These are phyloP conservation scores for Cyrtorhinus lividipennis DNA, from an alignment of 1,140 invertebrate genomes.

Conservation along the genomic window DNA sequence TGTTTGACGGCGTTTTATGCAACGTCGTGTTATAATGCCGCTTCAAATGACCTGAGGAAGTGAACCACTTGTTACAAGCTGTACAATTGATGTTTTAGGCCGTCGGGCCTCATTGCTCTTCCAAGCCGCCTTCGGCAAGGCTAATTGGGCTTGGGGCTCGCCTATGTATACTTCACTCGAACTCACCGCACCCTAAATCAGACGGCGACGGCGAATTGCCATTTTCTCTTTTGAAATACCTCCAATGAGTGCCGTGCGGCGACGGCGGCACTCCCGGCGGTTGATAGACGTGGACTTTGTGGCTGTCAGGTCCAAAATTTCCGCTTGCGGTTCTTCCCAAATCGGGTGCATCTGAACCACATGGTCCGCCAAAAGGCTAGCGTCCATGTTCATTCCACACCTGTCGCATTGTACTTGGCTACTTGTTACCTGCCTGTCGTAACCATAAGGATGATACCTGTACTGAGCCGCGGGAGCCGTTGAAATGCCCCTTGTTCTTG, in stretches of 20 bases:
- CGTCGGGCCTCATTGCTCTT: conserved; percentile 74
- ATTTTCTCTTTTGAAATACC: conserved; percentile 20
- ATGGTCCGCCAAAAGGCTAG: conserved; percentile 52
- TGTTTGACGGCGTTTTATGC: conserved; percentile 78
- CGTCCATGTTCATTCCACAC: conserved; percentile 58
- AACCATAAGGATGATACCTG: conserved; percentile 18
- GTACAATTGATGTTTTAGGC: conserved; percentile 81
- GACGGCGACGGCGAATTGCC: conserved; percentile 19
- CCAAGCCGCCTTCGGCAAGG: conserved; percentile 43
- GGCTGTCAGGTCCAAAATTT: conserved; percentile 78
- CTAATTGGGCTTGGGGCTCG: conserved; percentile 35
- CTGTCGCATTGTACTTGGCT: conserved; percentile 62
- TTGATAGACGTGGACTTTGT: conserved; percentile 59
- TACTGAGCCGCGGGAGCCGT: conserved; percentile 14
- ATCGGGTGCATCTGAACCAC: conserved; percentile 43
- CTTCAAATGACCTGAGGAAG: conserved; percentile 80
- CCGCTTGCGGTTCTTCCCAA: conserved; percentile 47
- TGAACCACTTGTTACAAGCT: conserved; percentile 89
- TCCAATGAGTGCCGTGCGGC: conserved; percentile 13
- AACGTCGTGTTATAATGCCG: conserved; percentile 80
- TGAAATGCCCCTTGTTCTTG: conserved; percentile 25
- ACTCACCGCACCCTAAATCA: conserved; percentile 28
- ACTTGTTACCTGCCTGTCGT: conserved; percentile 30
- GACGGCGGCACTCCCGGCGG: conserved; percentile 29
- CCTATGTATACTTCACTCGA: conserved; percentile 33